Evolutionary conservation across 2,888 invertebrate genomes (phyloP), one percentile per base, ranked within the genome.

Genomic region (Sinodicranocentrus sp.): DNA sequence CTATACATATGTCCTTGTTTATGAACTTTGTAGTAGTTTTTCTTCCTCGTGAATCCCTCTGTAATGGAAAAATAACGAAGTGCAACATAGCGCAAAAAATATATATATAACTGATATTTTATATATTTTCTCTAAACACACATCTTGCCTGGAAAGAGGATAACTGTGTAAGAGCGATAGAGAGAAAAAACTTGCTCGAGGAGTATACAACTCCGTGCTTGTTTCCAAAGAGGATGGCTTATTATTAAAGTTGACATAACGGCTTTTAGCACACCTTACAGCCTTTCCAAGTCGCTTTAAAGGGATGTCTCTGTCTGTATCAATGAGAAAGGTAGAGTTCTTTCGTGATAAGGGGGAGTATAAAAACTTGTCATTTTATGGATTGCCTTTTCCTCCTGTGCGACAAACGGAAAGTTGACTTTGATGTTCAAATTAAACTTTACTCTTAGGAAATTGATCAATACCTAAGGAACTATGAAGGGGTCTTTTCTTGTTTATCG

Each of bases 41-140:
- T 19, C 17, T 63, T 8, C 23, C 21, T 15, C 44, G 23, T 43
- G 52, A 54, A 43, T 39, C 48, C 44, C 25, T 57, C 19, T 43
- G 52, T 68, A 68, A 68, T 77, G 59, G 59, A 48, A 68, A 68
- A 57, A 76, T 67, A 76, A 76, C 65, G 43, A 67, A 67, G 76
- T 67, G 57, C 65, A 65, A 57, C 43, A 67, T 67, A n/a, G 13
- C 48, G 33, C n/a, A n/a, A n/a, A n/a, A n/a, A n/a, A n/a, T n/a
- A n/a, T n/a, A n/a, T n/a, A n/a, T n/a, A n/a, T n/a, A n/a, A n/a
- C n/a, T n/a, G n/a, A n/a, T n/a, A n/a, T n/a, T n/a, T n/a, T n/a
- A n/a, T n/a, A n/a, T n/a, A 33, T 3, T 33, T 33, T 33, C 33
- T 33, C 33, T 33, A 33, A 33, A 33, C 33, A n/a, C n/a, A n/a